Percentiles rank a stretch among this genome's conserved stretches.
These are phyloP conservation scores for Orthosia cruda DNA, from an alignment of 2,888 invertebrate species.

Conservation along the genomic window DNA sequence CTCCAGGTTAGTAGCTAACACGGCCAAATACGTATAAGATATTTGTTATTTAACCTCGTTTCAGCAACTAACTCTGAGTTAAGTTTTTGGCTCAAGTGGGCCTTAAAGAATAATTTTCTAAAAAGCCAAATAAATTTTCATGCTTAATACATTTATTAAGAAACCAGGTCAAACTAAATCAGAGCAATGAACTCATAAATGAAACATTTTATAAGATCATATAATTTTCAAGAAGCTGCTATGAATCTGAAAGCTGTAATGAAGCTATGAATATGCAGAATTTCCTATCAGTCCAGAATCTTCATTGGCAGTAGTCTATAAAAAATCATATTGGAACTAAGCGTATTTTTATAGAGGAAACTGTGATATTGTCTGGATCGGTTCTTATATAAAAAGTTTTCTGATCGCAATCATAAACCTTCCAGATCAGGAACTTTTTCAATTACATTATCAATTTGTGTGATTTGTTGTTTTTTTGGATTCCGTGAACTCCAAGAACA, in stretches of 20 bases:
- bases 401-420: conserved; percentile 25
- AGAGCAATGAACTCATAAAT: conserved; percentile 28
- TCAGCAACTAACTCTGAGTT: no score
- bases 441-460: conserved; percentile 25
- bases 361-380: conserved; percentile 10
- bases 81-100: no score
- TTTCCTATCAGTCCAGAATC: conserved; percentile 48
- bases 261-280: conserved; percentile 64
- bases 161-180: conserved; percentile 11
- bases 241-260: conserved; percentile 47
- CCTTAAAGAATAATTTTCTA: not conserved
- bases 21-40: no score
- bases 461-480: conserved; percentile 21
- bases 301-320: conserved; percentile 42
- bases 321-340: conserved; percentile 39
- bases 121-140: not conserved
- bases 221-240: conserved; percentile 42
- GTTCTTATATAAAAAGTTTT: conserved; percentile 14
- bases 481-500: conserved; percentile 10
- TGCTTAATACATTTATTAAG: not conserved
- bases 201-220: conserved; percentile 37
- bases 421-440: conserved; percentile 18
- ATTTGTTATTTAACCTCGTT: no score
- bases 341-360: conserved; percentile 18
- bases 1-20: no score